Evolutionary conservation across 2,888 invertebrate species (phyloP), one percentile per base, ranked within the genome.

Genomic region (Lasioglossum oenotherae): DNA sequence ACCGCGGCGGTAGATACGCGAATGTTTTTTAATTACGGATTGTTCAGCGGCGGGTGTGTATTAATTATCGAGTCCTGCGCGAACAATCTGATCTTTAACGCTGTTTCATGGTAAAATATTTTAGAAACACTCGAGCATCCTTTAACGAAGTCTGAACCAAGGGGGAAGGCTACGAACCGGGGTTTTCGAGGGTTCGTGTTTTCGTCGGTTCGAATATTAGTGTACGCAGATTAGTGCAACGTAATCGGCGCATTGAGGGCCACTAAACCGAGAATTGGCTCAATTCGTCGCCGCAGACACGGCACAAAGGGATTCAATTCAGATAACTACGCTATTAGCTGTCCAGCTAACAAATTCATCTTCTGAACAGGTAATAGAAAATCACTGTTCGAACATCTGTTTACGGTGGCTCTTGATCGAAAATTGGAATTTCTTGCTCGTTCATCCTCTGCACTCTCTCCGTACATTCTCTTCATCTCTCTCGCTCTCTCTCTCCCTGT

Each of bases 261-360:
- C 67, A 67, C 67, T 67, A 67, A 35, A 67, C 67, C 67, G 67
- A 67, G 67, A 67, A 67, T 69, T 69, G 41, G 69, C 41, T 69
- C 69, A 38, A 69, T 60, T 31, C 35, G n/a, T 38, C 57, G 12
- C 57, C 38, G 5, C 41, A 27, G 27, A 69, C 41, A 23, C 14
- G 27, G 10, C 35, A 69, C 67, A 69, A 69, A 69, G 67, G 35
- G 35, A 69, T 23, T 69, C 67, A 35, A 69, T 10, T 69, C 23
- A 23, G 67, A 23, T 38, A 69, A 23, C 19, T 38, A 53, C 23
- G 53, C 53, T n/a, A 23, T 10, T 69, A 19, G 67, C 31, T 35
- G 35, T 0, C 2, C 67, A 6, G 31, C 35, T 69, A 69, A 64
- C 64, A 64, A 64, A 64, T 27, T 64, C 64, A 31, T 31, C 16